Conservation (phyloP, 2,113 vertebrate species). For the Cathartes aura region DNA sequence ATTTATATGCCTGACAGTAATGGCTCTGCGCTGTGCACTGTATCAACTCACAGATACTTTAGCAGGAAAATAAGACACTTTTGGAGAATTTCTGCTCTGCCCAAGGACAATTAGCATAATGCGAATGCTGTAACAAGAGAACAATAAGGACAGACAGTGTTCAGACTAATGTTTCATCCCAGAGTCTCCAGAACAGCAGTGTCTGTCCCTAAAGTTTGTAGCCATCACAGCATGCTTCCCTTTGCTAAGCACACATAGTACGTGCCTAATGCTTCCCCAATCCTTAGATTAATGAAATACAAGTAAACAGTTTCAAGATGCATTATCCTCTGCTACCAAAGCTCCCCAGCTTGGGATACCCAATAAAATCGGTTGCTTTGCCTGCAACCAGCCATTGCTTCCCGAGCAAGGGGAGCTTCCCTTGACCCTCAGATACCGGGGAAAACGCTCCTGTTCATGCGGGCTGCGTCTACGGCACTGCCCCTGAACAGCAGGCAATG, state of each 20-base stretch:
- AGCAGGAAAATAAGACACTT: background rate
- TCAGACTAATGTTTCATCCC: background rate
- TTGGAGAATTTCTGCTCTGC: background rate
- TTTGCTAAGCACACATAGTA: background rate
- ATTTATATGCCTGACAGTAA: slow-evolving; percentile 38
- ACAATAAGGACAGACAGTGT: background rate
- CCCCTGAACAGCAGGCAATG: rapidly evolving
- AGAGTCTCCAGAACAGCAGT: background rate
- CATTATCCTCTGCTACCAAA: background rate
- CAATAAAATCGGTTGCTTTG: background rate
- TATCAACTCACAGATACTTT: background rate
- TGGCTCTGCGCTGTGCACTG: background rate
- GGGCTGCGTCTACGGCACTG: rapidly evolving
- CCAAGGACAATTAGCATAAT: background rate
- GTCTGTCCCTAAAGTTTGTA: background rate
- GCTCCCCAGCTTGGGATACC: background rate
- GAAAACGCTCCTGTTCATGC: rapidly evolving
- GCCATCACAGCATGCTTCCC: background rate
- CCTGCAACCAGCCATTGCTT: background rate
- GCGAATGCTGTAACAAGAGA: background rate
- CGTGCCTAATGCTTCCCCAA: background rate
- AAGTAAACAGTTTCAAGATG: background rate
- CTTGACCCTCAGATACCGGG: rapidly evolving
- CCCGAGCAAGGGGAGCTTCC: background rate
- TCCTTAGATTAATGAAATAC: background rate